phyloP scores from a whole-genome alignment of 2,797 vertebrate genomes.

The Australoheros facetus region DNA sequence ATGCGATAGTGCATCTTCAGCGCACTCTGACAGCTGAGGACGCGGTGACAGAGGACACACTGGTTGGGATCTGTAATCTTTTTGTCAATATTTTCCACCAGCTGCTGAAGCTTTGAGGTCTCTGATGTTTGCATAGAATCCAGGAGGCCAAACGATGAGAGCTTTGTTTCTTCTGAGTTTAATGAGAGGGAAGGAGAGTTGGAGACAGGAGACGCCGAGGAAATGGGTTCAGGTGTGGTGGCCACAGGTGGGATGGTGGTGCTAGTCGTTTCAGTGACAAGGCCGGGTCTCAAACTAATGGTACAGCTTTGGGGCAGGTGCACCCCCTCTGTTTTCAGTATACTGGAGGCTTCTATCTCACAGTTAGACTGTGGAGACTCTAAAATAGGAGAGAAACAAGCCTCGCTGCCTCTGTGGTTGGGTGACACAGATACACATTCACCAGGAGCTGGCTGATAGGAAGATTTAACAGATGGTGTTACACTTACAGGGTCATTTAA shows the following conservation, averaged over 20 bases:
- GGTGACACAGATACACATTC: slow-evolving; percentile 90
- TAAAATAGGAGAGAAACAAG: slow-evolving; percentile 72
- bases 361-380: slow-evolving; percentile 79
- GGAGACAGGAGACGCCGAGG: slow-evolving; percentile 74
- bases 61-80: slow-evolving; percentile 94
- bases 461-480: slow-evolving; percentile 87
- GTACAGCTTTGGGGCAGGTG: slow-evolving; percentile 79
- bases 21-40: slow-evolving; percentile 97
- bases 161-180: slow-evolving; percentile 84
- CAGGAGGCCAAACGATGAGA: slow-evolving; percentile 83
- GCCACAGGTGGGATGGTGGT: slow-evolving; percentile 45
- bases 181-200: slow-evolving; percentile 80
- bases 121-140: slow-evolving; percentile 93
- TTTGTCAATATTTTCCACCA: slow-evolving; percentile 98
- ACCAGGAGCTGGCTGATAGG: slow-evolving; percentile 86
- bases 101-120: slow-evolving; percentile 96
- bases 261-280: slow-evolving; percentile 54
- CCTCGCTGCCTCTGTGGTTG: slow-evolving; percentile 84
- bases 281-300: slow-evolving; percentile 68
- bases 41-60: slow-evolving; percentile 93
- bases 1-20: slow-evolving; percentile 99
- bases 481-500: slow-evolving; percentile 88
- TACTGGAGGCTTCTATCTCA: slow-evolving; percentile 64
- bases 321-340: slow-evolving; percentile 83
- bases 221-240: slow-evolving; percentile 73